phyloP scores from a whole-genome alignment of 2,888 invertebrate species.

The Mesorhabditis spiculigera region DNA sequence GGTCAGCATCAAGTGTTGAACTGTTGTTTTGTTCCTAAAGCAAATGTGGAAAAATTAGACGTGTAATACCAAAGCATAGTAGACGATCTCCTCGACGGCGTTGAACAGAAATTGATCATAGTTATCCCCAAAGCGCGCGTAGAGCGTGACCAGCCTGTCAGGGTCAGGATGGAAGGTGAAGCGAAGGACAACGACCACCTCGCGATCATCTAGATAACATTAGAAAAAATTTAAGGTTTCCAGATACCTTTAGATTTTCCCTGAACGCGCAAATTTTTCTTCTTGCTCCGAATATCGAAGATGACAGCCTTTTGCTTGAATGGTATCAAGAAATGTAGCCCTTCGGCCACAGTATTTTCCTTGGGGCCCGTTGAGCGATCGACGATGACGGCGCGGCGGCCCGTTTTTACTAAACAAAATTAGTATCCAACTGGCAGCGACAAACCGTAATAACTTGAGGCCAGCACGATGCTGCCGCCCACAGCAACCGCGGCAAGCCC shows the following conservation, averaged over 20 bases:
- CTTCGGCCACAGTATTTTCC: not conserved
- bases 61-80: not conserved
- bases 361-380: not conserved
- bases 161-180: not conserved
- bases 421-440: not conserved
- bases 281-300: not conserved
- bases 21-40: not conserved
- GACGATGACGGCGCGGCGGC: constrained; percentile 2
- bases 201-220: not conserved
- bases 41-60: not conserved
- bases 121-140: not conserved
- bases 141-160: not conserved
- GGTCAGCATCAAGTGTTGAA: not conserved
- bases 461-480: not conserved
- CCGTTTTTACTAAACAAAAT: not conserved
- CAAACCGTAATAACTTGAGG: constrained; percentile 2
- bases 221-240: too few species aligned
- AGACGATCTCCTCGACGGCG: not conserved
- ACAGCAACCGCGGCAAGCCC: not conserved
- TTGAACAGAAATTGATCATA: not conserved
- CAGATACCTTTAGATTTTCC: not conserved
- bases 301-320: constrained; percentile 1
- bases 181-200: not conserved
- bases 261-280: not conserved
- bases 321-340: not conserved